Base-by-base conservation (phyloP, 2,888 invertebrate genomes). In the Drosophila formosana region DNA sequence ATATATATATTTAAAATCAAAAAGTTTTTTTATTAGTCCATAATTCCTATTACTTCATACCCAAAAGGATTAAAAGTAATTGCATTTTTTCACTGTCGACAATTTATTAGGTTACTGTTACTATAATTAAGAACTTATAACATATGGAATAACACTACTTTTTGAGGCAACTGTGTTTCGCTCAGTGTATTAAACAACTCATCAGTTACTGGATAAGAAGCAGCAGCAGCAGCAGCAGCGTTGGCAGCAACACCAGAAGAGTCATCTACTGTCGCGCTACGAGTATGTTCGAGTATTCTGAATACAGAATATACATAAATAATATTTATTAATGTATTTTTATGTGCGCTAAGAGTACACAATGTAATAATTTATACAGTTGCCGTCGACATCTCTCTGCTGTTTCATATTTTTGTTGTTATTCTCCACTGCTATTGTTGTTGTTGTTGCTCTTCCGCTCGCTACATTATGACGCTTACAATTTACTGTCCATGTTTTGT, bases 251-350 rank as follows among this genome's bases (percentile, higher is more conserved):
- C 8, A 13, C 26, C 32, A 41, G 41, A 47, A 49, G 63, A 56
- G 46, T 32, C 57, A 47, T 61, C 55, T 64, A 65, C 57, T 76
- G 61, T 62, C 41, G 67, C 60, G 68, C 74, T 72, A 7, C 41
- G 52, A 53, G 26, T 53, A 72, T 83, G 76, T 81, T 74, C 66
- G 78, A 81, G 69, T 66, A 75, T 71, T 72, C 55, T 43, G 73
- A 64, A 72, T 78, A 65, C 74, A 67, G 73, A 75, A 82, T 68
- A 75, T 82, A 77, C 88, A 88, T 90, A 89, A 89, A 89, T 89
- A 89, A 89, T 80, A 89, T 89, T 87, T 88, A 90, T 90, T 82
- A 90, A 90, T 90, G 82, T 88, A 89, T 88, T 88, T 89, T 89
- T 89, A 88, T 88, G 89, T 84, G 82, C 88, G 88, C 89, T 87